Evolutionary conservation across 2,113 vertebrate species (phyloP).

Genomic region (Sturnira hondurensis): DNA sequence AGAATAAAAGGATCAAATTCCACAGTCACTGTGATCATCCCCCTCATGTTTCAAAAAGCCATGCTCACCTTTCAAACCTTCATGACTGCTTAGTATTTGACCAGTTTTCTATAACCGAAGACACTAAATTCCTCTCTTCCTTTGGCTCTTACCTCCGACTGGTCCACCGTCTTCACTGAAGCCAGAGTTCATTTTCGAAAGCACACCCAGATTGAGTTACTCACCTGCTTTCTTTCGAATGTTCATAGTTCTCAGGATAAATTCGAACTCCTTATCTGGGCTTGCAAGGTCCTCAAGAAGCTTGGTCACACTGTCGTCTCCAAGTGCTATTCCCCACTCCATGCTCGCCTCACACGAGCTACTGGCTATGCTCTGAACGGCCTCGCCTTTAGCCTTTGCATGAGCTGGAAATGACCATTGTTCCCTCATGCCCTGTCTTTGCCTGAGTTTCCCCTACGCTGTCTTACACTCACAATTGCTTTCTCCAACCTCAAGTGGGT

Average conservation of each 20-base stretch:
- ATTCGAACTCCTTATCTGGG: background rate
- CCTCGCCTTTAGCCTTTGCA: background rate
- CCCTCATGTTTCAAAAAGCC: background rate
- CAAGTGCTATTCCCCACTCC: background rate
- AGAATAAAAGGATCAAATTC: background rate
- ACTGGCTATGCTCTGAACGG: background rate
- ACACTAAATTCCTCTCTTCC: background rate
- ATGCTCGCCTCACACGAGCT: background rate
- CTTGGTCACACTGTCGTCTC: background rate
- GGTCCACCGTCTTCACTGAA: background rate
- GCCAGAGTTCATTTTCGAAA: background rate
- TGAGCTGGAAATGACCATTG: background rate
- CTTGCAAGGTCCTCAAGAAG: background rate
- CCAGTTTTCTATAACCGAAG: background rate
- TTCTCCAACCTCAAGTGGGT: background rate
- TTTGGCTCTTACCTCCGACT: background rate
- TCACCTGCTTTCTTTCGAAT: background rate
- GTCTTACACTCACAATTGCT: background rate
- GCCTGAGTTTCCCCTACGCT: background rate
- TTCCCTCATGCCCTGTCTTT: background rate
- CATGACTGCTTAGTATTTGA: background rate
- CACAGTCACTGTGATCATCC: background rate
- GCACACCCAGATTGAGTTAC: background rate
- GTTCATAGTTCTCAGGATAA: background rate
- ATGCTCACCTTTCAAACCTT: background rate